These are phyloP conservation scores for Drosophila prostipennis DNA, from an alignment of 2,888 invertebrate species.

Conservation along the genomic window DNA sequence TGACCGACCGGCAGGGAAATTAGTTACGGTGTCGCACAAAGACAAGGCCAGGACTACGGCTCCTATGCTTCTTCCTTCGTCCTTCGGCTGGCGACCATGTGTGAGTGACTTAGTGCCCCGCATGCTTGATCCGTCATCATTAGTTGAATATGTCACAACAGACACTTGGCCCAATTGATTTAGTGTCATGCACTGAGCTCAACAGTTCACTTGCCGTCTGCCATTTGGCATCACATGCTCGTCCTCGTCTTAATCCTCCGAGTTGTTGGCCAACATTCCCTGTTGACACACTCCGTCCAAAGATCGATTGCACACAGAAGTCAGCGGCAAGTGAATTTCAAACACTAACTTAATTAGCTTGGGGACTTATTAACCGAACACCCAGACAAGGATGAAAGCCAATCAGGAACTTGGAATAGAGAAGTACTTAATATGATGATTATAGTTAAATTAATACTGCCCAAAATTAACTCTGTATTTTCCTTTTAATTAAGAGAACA, in stretches of 20 bases:
- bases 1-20: slow-evolving; percentile 58
- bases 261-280: slow-evolving; percentile 16
- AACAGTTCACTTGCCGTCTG: slow-evolving; percentile 42
- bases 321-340: slow-evolving; percentile 22
- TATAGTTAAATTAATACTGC: neutral
- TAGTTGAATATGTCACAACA: slow-evolving; percentile 70
- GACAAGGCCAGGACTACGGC: slow-evolving; percentile 36
- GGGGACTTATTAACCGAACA: slow-evolving; percentile 15
- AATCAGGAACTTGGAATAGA: slow-evolving; percentile 1
- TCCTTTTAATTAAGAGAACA: too few relatives aligned
- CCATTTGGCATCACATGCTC: slow-evolving; percentile 6
- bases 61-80: slow-evolving; percentile 1
- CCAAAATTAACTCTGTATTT: neutral
- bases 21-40: slow-evolving; percentile 73
- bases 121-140: slow-evolving; percentile 74
- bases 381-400: neutral
- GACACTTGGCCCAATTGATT: slow-evolving; percentile 76
- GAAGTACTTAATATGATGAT: neutral
- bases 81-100: slow-evolving; percentile 21
- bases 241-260: neutral
- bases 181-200: slow-evolving; percentile 53
- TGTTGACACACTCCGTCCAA: slow-evolving; percentile 14
- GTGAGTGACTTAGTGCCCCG: slow-evolving; percentile 54
- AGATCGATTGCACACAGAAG: slow-evolving; percentile 29
- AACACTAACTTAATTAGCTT: slow-evolving; percentile 29